Conservation (phyloP, 2,113 vertebrate genomes). For the Nesoenas mayeri region DNA sequence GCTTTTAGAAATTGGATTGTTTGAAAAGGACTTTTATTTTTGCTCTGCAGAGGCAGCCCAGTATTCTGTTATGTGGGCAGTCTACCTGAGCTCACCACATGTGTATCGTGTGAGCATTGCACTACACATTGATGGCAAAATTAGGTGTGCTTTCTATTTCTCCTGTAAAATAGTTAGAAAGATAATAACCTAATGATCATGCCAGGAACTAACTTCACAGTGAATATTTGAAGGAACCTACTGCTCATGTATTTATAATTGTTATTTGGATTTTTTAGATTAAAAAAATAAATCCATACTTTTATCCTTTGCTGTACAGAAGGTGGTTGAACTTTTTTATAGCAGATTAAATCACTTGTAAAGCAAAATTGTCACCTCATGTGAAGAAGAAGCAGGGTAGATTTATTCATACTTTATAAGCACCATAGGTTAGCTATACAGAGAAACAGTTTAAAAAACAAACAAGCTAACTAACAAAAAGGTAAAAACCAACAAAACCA, state of each 20-base stretch:
- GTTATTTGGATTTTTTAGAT: background rate
- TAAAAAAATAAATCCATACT: background rate
- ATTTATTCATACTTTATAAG: background rate
- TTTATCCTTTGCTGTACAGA: background rate
- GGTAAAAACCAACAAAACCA: background rate
- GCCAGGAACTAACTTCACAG: background rate
- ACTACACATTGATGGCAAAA: background rate
- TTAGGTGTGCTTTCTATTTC: background rate
- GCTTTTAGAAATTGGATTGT: background rate
- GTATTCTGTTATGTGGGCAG: background rate
- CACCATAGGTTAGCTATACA: background rate
- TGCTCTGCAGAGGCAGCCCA: background rate
- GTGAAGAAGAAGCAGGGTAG: background rate
- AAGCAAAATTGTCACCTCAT: background rate
- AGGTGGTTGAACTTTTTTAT: background rate
- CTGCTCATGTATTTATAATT: background rate
- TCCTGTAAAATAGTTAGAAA: background rate
- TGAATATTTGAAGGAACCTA: background rate
- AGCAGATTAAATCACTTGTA: background rate
- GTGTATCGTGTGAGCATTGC: fast-evolving
- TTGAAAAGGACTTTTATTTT: background rate
- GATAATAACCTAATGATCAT: background rate
- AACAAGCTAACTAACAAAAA: background rate
- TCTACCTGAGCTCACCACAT: too few relatives aligned
- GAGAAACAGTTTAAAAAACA: background rate